Evolutionary conservation across 2,797 vertebrate genomes (phyloP).

Genomic region (Aulostomus chinensis): DNA sequence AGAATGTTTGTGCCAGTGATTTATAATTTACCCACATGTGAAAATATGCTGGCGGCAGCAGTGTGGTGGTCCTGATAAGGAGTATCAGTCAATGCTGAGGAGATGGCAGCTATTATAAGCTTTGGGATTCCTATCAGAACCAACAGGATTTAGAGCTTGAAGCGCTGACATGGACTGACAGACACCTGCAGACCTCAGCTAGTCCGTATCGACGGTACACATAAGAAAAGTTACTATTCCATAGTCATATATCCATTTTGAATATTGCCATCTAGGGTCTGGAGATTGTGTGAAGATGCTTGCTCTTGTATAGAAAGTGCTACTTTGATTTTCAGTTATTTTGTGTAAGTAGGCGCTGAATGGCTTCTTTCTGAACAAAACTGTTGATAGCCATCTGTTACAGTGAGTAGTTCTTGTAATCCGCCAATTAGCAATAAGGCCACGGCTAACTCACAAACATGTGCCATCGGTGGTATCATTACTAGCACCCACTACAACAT

Average conservation of each 20-base stretch:
- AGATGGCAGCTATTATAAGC: slow-evolving; percentile 74
- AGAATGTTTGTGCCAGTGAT: slow-evolving; percentile 46
- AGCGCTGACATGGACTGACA: slow-evolving; percentile 61
- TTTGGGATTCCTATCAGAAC: slow-evolving; percentile 74
- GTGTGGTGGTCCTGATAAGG: slow-evolving; percentile 79
- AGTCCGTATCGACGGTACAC: slow-evolving; percentile 33
- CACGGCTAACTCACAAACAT: slow-evolving; percentile 51
- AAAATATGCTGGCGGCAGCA: slow-evolving; percentile 73
- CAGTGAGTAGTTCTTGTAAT: slow-evolving; percentile 52
- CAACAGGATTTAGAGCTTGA: slow-evolving; percentile 66
- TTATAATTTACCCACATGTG: slow-evolving; percentile 61
- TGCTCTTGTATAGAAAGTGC: neutral
- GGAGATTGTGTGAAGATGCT: too few relatives aligned
- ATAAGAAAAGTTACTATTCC: slow-evolving; percentile 17
- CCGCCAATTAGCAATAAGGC: slow-evolving; percentile 59
- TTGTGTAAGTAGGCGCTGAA: slow-evolving; percentile 27
- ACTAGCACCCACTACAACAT: slow-evolving; percentile 55
- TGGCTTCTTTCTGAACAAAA: slow-evolving; percentile 41
- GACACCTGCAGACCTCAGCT: slow-evolving; percentile 69
- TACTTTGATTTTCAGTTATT: slow-evolving; percentile 16
- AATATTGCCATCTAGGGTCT: too few relatives aligned
- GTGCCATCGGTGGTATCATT: slow-evolving; percentile 56
- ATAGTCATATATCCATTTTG: slow-evolving; percentile 10
- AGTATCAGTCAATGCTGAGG: slow-evolving; percentile 66
- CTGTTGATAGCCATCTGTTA: slow-evolving; percentile 65